Conservation (phyloP, 2,888 invertebrate species). For the Brachypterus glaber region DNA sequence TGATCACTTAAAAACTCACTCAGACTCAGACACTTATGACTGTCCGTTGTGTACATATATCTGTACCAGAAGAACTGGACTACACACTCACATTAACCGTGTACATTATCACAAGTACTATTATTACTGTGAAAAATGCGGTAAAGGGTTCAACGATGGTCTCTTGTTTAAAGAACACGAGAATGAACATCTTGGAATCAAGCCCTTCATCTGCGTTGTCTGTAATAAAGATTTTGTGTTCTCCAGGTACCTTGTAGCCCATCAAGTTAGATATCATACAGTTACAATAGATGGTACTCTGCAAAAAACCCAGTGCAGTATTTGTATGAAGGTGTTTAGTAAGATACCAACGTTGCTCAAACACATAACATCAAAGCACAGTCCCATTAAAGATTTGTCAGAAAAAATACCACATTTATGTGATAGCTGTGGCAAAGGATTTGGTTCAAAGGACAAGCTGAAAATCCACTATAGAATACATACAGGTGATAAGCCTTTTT, state of each 20-base stretch:
- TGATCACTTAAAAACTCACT: slow-evolving; percentile 31
- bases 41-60: slow-evolving; percentile 30
- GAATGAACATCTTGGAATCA: slow-evolving; percentile 38
- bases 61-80: slow-evolving; percentile 26
- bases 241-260: slow-evolving; percentile 30
- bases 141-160: slow-evolving; percentile 42
- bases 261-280: slow-evolving; percentile 32
- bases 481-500: slow-evolving; percentile 31
- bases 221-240: slow-evolving; percentile 39
- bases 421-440: slow-evolving; percentile 31
- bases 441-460: slow-evolving; percentile 29
- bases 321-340: slow-evolving; percentile 33
- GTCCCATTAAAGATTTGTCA: slow-evolving; percentile 12
- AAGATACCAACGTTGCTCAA: slow-evolving; percentile 37
- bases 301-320: slow-evolving; percentile 36
- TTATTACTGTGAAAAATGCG: slow-evolving; percentile 42
- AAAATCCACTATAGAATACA: slow-evolving; percentile 29
- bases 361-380: slow-evolving; percentile 39
- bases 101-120: slow-evolving; percentile 44
- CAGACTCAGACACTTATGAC: slow-evolving; percentile 23
- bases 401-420: slow-evolving; percentile 28
- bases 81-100: slow-evolving; percentile 48
- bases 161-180: slow-evolving; percentile 41
- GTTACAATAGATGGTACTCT: slow-evolving; percentile 39
- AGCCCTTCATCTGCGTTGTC: slow-evolving; percentile 39